Percentiles rank a stretch among this genome's conserved stretches.
Evolutionary conservation across 2,888 invertebrate genomes (phyloP).

Genomic region (Lithodes maja): DNA sequence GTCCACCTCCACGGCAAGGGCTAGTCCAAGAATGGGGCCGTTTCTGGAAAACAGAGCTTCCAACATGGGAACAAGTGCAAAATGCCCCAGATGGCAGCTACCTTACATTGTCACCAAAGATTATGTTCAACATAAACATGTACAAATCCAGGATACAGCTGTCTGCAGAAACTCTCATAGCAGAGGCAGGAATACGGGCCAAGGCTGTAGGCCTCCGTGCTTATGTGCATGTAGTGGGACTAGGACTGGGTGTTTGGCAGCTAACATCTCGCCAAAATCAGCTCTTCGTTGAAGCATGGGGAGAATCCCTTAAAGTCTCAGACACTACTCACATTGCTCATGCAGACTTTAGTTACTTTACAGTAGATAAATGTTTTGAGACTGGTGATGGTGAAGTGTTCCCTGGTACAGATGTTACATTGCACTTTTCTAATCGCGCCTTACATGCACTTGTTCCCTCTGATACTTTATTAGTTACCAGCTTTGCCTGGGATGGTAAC

Average conservation of each 20-base stretch:
- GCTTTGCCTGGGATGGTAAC: conserved; percentile 85
- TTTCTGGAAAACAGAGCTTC: conserved; percentile 41
- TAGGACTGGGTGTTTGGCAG: conserved; percentile 82
- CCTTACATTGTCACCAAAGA: neutral
- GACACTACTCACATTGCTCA: conserved; percentile 79
- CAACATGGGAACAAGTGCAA: conserved; percentile 46
- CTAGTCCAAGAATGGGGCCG: conserved; percentile 51
- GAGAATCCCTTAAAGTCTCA: conserved; percentile 78
- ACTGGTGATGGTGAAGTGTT: conserved; percentile 76
- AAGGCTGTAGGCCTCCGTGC: conserved; percentile 77
- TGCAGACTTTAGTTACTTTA: conserved; percentile 82
- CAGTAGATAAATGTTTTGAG: conserved; percentile 76
- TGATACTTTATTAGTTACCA: conserved; percentile 80
- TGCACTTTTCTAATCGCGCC: conserved; percentile 78
- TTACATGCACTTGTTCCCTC: conserved; percentile 78
- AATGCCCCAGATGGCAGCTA: conserved; percentile 10
- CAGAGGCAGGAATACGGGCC: conserved; percentile 81
- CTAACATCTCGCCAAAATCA: conserved; percentile 79
- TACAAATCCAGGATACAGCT: conserved; percentile 78
- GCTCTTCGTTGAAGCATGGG: conserved; percentile 80
- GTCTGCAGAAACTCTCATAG: conserved; percentile 79
- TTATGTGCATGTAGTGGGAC: conserved; percentile 81
- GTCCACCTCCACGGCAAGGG: conserved; percentile 26
- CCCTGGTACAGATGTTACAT: conserved; percentile 75
- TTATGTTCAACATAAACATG: conserved; percentile 70